Base-by-base conservation (phyloP, 2,888 invertebrate species). In the Chaitophorus viminalis region DNA sequence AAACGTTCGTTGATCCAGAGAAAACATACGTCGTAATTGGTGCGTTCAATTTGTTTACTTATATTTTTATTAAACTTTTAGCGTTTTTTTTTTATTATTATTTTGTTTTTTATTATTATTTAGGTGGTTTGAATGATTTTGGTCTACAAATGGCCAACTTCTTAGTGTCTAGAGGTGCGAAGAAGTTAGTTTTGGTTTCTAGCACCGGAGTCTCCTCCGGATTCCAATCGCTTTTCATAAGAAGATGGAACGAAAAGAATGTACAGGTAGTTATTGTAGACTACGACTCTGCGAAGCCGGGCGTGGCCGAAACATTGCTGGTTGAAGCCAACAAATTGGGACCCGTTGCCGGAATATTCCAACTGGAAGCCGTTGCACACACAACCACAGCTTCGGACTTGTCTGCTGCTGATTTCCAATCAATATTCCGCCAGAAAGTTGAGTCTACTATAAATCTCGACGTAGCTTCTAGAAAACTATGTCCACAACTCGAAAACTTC, bases 281-380 rank as follows among this genome's bases (percentile, higher is more conserved):
- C 0, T 93, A 93, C 17, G 95, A 97, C 91, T 93, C 95, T 8
- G 94, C 95, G 0, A 94, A 94, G 0, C 92, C 93, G 76, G 91
- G 93, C 11, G 96, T 96, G 0, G 96, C 96, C 89, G 93, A 93
- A 85, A 91, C 92, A 21, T 93, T 98, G 89, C 91, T 98, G 0
- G 92, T 93, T 82, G 93, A 94, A 90, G 94, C 96, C 0, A 91
- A 92, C 60, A 90, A 92, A 0, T 91, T 95, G 90, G 96, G 94
- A 0, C 94, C 94, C 1, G 94, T 98, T 21, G 95, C 95, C n/a
- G 97, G 95, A 46, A 95, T 98, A 81, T 98, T 98, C 92, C 97
- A 98, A 91, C 92, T 98, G 89, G 98, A 98, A 8, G 96, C 96
- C 90, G 94, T 94, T 0, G 91, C 97, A 11, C 93, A 93, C 89